Base-by-base conservation (phyloP, 2,888 invertebrate genomes). In the Stomorhina lunata region DNA sequence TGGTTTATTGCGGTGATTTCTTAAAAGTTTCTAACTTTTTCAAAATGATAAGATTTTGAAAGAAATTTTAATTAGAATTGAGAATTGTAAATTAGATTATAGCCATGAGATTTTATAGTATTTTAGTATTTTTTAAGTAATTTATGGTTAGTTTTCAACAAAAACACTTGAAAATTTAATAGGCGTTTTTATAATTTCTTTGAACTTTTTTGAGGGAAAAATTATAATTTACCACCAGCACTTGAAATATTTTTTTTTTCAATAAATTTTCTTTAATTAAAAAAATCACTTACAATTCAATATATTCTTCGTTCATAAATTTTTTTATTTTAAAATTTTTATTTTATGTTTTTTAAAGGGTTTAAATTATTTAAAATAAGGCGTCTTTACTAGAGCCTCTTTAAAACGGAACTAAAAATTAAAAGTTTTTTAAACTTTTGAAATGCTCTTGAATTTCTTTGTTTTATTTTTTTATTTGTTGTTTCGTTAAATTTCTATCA, bases 351-450 rank as follows among this genome's bases (percentile, higher is more conserved):
- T 53, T 32, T 15, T 17, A 4, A 15, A 20, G 17, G 15, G 17
- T 32, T 25, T 25, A 43, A 40, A 12, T 34, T 55, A 20, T 37
- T 55, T 22, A 15, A 43, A 7, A 43, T 22, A 15, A 68, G 50
- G 10, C 66, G 80, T 61, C 84, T 84, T 73, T 12, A 69, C 84
- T 84, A 81, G 85, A 88, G 87, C 85, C 87, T 85, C 84, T 84
- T 84, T 86, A 85, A 88, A 84, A 86, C 85, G 86, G 86, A 87
- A 89, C 89, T 89, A 87, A 83, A n/a, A n/a, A 63, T 66, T 40
- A 7, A 77, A 79, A 69, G 66, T 76, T 25, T 63, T 80, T 59
- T 57, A 75, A 27, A 59, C 43, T 55, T 76, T 79, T 32, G 17
- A 40, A 2, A 17, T 37, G 53, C 37, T 40, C 17, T 68, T 68